phyloP scores from a whole-genome alignment of 2,888 invertebrate genomes.

The Drosophila anomalata region DNA sequence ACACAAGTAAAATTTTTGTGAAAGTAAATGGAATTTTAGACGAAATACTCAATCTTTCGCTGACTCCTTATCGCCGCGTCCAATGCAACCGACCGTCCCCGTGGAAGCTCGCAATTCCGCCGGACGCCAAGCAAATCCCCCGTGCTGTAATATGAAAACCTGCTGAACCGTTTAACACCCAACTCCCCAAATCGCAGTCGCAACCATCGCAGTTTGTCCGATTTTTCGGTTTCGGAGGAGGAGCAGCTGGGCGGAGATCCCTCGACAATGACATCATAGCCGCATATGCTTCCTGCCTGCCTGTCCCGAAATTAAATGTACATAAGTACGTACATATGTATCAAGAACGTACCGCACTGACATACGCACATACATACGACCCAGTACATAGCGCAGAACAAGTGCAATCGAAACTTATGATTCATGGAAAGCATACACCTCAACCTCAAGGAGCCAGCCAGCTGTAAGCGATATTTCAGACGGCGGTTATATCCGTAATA shows the following conservation, averaged over 20 bases:
- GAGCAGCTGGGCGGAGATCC: constrained; percentile 46
- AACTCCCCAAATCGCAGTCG: constrained; percentile 24
- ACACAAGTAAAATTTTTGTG: constrained; percentile 32
- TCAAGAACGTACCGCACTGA: constrained; percentile 24
- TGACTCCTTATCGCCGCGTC: constrained; percentile 23
- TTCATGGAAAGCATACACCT: constrained; percentile 73
- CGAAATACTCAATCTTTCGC: constrained; percentile 23
- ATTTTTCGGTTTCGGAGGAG: constrained; percentile 17
- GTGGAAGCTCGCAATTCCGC: constrained; percentile 3
- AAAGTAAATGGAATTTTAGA: constrained; percentile 38
- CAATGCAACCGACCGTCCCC: constrained; percentile 21
- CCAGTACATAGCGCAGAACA: constrained; percentile 51
- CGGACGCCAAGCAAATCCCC: constrained; percentile 10
- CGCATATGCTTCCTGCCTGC: constrained; percentile 61
- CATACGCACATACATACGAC: constrained; percentile 43
- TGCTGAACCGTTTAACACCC: constrained; percentile 24
- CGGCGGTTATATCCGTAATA: constrained; percentile 26
- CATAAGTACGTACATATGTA: constrained; percentile 50
- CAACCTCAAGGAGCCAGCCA: constrained; percentile 53
- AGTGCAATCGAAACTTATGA: constrained; percentile 72
- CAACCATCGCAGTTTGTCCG: constrained; percentile 19
- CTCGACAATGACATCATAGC: constrained; percentile 69
- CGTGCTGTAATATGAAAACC: constrained; percentile 25
- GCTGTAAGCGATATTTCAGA: constrained; percentile 42
- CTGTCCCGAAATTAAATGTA: constrained; percentile 49